Conservation (phyloP, 92 coral and sea anemone species). For the Palythoa caribaeorum region DNA sequence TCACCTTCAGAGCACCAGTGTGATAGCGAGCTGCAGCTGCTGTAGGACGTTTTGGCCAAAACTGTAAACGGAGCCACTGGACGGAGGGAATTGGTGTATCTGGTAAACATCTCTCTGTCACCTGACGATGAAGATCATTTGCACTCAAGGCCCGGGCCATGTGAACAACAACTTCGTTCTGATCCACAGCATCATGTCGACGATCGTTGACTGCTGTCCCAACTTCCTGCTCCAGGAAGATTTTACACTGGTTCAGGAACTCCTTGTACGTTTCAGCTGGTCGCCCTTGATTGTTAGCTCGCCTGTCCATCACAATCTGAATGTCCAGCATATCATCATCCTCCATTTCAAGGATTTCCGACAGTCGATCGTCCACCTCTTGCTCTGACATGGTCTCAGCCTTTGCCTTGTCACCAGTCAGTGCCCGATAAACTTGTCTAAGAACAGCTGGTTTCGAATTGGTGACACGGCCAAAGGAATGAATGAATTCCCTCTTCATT, state of each 20-base stretch:
- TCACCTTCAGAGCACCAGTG: slow-evolving; percentile 42
- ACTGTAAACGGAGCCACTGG: slow-evolving; percentile 67
- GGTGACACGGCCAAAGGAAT: background rate
- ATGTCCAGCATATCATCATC: background rate
- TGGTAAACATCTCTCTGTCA: slow-evolving; percentile 40
- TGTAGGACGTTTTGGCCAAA: slow-evolving; percentile 61
- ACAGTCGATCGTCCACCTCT: background rate
- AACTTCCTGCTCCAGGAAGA: background rate
- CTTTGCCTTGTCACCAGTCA: background rate
- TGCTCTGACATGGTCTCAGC: background rate
- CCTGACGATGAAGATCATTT: slow-evolving; percentile 54
- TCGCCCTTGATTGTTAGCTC: background rate
- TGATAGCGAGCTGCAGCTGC: slow-evolving; percentile 50
- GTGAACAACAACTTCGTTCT: slow-evolving; percentile 38
- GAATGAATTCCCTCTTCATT: background rate
- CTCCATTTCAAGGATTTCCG: background rate
- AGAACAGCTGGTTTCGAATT: background rate
- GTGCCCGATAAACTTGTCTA: background rate
- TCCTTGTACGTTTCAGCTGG: background rate
- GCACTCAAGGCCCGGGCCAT: slow-evolving; percentile 69
- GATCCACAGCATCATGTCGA: background rate
- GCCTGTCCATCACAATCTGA: background rate
- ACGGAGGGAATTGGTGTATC: slow-evolving; percentile 64
- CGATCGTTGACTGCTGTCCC: background rate
- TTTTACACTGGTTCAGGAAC: background rate